A percentile compares a stretch with the other conserved stretches of the same genome.
These are phyloP conservation scores for Urocyon cinereoargenteus DNA, from an alignment of 2,797 vertebrate genomes.

Conservation along the genomic window DNA sequence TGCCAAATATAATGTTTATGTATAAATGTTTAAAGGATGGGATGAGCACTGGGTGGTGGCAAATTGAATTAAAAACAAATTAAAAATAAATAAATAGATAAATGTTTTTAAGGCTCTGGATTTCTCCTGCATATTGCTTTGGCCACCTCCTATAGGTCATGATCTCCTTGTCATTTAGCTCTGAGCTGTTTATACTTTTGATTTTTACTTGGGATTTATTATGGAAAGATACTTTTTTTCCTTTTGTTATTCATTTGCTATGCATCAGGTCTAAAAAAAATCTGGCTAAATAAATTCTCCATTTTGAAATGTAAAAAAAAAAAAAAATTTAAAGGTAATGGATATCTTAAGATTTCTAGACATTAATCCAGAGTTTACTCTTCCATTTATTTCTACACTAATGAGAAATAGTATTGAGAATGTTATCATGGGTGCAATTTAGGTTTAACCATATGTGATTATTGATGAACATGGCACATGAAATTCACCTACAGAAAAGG, in stretches of 20 bases:
- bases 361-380: not conserved
- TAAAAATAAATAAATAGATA: too few relatives aligned
- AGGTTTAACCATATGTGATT: not conserved
- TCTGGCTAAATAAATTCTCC: not conserved
- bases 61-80: too few relatives aligned
- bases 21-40: not conserved
- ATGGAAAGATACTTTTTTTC: not conserved
- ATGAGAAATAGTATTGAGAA: not conserved
- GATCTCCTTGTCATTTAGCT: not conserved
- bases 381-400: not conserved
- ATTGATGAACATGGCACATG: not conserved
- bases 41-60: too few relatives aligned
- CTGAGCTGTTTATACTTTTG: not conserved
- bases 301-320: conserved; percentile 34
- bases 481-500: not conserved
- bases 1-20: not conserved
- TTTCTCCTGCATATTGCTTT: conserved; percentile 6
- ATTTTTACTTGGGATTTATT: conserved; percentile 20
- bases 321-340: not conserved
- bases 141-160: not conserved
- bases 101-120: not conserved
- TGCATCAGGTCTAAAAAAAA: conserved; percentile 33
- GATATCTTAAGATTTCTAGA: not conserved
- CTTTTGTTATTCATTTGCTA: not conserved
- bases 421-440: not conserved